A percentile compares a stretch with the other conserved stretches of the same genome.
Evolutionary conservation across 92 coral and sea anemone species (phyloP).

Genomic region (Porites evermanni): DNA sequence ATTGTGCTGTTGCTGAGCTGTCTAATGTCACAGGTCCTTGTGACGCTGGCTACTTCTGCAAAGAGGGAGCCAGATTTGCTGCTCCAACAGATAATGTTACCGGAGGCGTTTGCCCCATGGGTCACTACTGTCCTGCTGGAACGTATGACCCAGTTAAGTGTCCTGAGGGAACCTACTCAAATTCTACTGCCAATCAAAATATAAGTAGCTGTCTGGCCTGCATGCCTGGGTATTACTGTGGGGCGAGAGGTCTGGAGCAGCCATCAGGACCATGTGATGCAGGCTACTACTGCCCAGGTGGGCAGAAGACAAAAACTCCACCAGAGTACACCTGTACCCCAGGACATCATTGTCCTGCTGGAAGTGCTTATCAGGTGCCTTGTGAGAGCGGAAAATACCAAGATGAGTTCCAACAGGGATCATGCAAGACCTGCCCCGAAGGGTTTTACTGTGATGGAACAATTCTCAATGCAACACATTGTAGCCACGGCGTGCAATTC

Average conservation of each 20-base stretch:
- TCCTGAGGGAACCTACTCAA: conserved; percentile 91
- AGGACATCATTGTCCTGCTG: conserved; percentile 88
- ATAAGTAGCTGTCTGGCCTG: conserved; percentile 82
- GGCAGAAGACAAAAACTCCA: conserved; percentile 86
- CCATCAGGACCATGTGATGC: conserved; percentile 88
- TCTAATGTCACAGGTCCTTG: conserved; percentile 88
- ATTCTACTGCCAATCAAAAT: conserved; percentile 81
- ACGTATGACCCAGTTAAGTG: conserved; percentile 89
- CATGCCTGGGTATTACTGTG: conserved; percentile 88
- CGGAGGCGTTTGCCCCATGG: conserved; percentile 87
- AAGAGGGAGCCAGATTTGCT: conserved; percentile 83
- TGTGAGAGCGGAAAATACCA: conserved; percentile 89
- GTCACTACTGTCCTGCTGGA: conserved; percentile 88
- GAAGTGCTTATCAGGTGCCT: conserved; percentile 78
- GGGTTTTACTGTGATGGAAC: conserved; percentile 97
- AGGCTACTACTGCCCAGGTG: conserved; percentile 94
- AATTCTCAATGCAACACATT: conserved; percentile 81
- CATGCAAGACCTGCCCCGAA: conserved; percentile 89
- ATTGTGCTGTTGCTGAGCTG: conserved; percentile 77
- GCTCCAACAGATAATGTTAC: conserved; percentile 89
- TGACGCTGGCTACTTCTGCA: conserved; percentile 91
- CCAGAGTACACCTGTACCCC: conserved; percentile 85
- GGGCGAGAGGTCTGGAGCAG: conserved; percentile 74
- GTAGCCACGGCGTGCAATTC: conserved; percentile 94
- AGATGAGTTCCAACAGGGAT: conserved; percentile 83